A percentile compares a stretch with the other conserved stretches of the same genome.
Conservation (phyloP, 2,888 invertebrate genomes). For the Drosophila nr. perissopoda region DNA sequence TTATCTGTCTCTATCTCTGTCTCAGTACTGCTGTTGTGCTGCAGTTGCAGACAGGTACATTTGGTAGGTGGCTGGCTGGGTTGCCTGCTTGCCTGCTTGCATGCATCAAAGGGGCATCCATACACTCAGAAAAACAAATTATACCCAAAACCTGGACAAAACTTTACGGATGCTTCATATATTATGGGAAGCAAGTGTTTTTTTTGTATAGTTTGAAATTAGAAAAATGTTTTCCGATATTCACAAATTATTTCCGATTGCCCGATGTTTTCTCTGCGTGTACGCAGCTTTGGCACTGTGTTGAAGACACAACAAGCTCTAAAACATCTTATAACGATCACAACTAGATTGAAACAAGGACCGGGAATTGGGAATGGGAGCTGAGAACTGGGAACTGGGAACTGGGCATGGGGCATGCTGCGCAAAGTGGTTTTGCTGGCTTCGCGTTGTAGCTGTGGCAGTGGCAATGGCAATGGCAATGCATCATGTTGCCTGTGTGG, state of each 20-base stretch:
- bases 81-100: slow-evolving; percentile 1
- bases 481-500: slow-evolving; percentile 2
- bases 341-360: slow-evolving; percentile 52
- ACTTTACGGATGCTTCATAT: no score
- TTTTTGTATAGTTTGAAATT: neutral
- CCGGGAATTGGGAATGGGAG: slow-evolving; percentile 7
- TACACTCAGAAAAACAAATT: neutral
- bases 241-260: neutral
- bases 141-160: no score
- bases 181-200: neutral
- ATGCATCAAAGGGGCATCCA: neutral
- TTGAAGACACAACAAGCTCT: neutral
- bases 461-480: neutral
- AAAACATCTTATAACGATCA: slow-evolving; percentile 28
- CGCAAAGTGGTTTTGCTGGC: slow-evolving; percentile 36
- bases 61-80: neutral
- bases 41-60: slow-evolving; percentile 4
- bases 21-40: neutral
- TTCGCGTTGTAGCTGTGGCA: neutral
- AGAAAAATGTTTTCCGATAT: neutral
- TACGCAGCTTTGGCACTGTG: neutral
- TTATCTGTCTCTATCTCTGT: neutral
- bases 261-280: neutral
- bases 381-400: slow-evolving; percentile 8
- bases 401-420: slow-evolving; percentile 2